Evolutionary conservation across 2,113 vertebrate genomes (phyloP).

Genomic region (Nansenia antarctica): DNA sequence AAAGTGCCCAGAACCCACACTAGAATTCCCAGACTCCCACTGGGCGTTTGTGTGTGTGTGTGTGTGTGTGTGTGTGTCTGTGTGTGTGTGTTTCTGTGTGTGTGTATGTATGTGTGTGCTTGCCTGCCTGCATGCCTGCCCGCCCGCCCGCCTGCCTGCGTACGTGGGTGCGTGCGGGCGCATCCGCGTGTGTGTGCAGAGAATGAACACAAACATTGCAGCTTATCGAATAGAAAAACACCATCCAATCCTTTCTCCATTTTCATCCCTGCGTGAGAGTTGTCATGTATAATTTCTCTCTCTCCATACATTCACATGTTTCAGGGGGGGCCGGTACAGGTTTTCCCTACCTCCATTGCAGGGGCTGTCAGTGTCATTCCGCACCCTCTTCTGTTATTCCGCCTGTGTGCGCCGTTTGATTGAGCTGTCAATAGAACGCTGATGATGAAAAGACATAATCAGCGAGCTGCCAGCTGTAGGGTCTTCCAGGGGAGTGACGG

Average conservation of each 20-base stretch:
- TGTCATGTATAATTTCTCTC: neutral
- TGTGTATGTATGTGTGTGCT: no score
- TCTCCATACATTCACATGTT: neutral
- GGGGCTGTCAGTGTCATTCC: neutral
- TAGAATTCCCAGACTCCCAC: neutral
- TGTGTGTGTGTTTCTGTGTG: neutral
- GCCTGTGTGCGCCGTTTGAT: neutral
- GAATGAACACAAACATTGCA: no score
- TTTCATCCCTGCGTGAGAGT: neutral
- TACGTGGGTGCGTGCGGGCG: no score
- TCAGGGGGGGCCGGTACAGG: neutral
- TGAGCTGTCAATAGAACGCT: constrained; percentile 1
- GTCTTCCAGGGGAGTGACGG: neutral
- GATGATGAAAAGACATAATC: constrained; percentile 1
- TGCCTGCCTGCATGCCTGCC: no score
- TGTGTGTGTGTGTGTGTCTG: neutral
- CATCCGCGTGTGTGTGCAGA: no score
- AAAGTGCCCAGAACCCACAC: neutral
- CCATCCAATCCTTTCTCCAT: neutral
- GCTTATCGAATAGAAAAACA: neutral
- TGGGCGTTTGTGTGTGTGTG: neutral
- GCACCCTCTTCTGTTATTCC: neutral
- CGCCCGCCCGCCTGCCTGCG: no score
- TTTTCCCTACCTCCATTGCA: neutral
- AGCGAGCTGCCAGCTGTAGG: neutral